Percentiles rank a stretch among this genome's conserved stretches.
Evolutionary conservation across 2,113 vertebrate genomes (phyloP).

Genomic region (Channa argus): DNA sequence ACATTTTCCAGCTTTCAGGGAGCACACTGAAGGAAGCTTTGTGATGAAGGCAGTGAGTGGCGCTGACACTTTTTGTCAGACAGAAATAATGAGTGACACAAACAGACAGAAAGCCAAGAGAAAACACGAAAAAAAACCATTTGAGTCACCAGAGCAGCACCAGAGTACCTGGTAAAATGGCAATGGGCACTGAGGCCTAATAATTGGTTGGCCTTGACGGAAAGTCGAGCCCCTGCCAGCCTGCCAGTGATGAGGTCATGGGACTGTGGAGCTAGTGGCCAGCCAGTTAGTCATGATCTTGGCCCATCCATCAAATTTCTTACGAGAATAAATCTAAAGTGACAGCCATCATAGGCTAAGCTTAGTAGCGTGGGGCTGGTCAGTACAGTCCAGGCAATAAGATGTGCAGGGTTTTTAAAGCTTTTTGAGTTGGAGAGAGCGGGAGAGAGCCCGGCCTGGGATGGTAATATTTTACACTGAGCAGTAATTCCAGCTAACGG

Average conservation of each 20-base stretch:
- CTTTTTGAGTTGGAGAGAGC: conserved; percentile 13
- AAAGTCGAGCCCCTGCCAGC: conserved; percentile 66
- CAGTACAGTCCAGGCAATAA: conserved; percentile 26
- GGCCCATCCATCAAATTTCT: conserved; percentile 71
- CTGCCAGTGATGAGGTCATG: conserved; percentile 74
- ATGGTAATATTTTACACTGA: conserved; percentile 38
- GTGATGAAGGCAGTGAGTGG: background rate
- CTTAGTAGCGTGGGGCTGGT: conserved; percentile 16
- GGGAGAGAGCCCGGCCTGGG: background rate
- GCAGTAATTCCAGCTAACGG: conserved; percentile 53
- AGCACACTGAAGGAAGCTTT: background rate
- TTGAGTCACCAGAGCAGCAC: conserved; percentile 24
- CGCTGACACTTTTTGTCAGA: conserved; percentile 1
- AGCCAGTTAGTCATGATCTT: conserved; percentile 71
- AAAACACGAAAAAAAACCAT: background rate
- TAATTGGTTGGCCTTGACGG: conserved; percentile 68
- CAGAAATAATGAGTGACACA: conserved; percentile 22
- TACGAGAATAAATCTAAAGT: conserved; percentile 69
- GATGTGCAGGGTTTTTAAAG: conserved; percentile 44
- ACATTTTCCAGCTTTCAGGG: conserved; percentile 3
- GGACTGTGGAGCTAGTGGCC: conserved; percentile 60
- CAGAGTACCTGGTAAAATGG: conserved; percentile 44
- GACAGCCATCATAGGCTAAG: conserved; percentile 53
- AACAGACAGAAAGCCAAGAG: background rate
- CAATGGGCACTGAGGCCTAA: conserved; percentile 35